Conservation (phyloP, 2,797 vertebrate species). For the Galagoides demidoff region DNA sequence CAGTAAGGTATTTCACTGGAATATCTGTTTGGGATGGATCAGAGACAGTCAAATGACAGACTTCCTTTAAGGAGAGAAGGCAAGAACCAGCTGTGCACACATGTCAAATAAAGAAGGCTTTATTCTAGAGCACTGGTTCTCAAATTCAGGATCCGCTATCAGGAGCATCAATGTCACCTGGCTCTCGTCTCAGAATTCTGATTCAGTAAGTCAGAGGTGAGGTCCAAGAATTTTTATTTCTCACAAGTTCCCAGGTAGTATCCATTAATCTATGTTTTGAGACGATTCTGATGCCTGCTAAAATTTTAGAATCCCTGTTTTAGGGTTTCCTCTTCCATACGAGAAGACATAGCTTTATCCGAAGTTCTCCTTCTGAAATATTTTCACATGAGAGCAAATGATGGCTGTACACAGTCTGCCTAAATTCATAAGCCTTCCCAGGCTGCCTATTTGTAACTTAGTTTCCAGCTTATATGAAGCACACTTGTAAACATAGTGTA, state of each 20-base stretch:
- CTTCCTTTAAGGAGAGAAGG: background rate
- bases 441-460: background rate
- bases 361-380: background rate
- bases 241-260: background rate
- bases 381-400: slow-evolving; percentile 28
- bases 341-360: background rate
- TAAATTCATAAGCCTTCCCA: background rate
- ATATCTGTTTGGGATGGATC: background rate
- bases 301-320: background rate
- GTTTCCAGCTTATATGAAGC: background rate
- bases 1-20: background rate
- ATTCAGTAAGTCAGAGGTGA: background rate
- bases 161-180: background rate
- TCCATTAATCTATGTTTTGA: background rate
- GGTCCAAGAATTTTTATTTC: background rate
- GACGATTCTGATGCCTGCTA: background rate
- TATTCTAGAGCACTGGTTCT: background rate
- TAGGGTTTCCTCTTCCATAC: background rate
- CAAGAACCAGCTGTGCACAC: background rate
- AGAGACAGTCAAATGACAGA: background rate
- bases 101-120: background rate
- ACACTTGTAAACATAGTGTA: background rate
- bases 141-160: background rate
- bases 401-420: background rate
- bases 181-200: background rate